Base-by-base conservation (phyloP, 2,113 vertebrate species). In the Desmodus rotundus region DNA sequence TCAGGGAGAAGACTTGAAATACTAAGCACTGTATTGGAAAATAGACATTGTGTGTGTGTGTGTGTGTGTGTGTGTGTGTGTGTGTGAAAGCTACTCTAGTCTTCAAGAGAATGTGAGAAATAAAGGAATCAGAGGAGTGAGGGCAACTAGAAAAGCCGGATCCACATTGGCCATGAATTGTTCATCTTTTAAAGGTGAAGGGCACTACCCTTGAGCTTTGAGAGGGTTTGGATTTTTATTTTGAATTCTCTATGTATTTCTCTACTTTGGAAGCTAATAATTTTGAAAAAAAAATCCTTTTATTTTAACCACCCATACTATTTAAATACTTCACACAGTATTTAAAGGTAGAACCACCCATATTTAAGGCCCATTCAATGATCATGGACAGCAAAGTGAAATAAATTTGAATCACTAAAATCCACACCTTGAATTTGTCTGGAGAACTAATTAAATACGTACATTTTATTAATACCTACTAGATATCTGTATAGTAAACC, bases 1-100 rank as follows among this genome's bases (percentile, higher is more conserved):
- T 93, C 2, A 83, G 36, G 41, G 87, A 95, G 12, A 89, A 82
- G 41, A 43, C 76, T 93, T 89, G 38, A 89, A 81, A 89, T 87
- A 47, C n/a, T 87, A n/a, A 91, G 9, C 5, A 22, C 2, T 63
- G 4, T 82, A 31, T 87, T 85, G 73, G 3, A 70, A 36, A 76
- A 91, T 0, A 87, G 38, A 41, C 14, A n/a, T n/a, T n/a, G n/a
- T n/a, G n/a, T n/a, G n/a, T n/a, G n/a, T n/a, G n/a, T n/a, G n/a
- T n/a, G n/a, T n/a, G n/a, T n/a, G n/a, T n/a, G n/a, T n/a, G n/a
- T n/a, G n/a, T n/a, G n/a, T n/a, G n/a, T n/a, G n/a, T n/a, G n/a
- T n/a, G n/a, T n/a, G n/a, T n/a, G n/a, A 90, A 95, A 94, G 7
- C 7, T 94, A 84, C 4, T 4, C 15, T 67, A 70, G 22, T 54